Conservation (phyloP, 2,797 vertebrate species). For the Alcedo atthis region DNA sequence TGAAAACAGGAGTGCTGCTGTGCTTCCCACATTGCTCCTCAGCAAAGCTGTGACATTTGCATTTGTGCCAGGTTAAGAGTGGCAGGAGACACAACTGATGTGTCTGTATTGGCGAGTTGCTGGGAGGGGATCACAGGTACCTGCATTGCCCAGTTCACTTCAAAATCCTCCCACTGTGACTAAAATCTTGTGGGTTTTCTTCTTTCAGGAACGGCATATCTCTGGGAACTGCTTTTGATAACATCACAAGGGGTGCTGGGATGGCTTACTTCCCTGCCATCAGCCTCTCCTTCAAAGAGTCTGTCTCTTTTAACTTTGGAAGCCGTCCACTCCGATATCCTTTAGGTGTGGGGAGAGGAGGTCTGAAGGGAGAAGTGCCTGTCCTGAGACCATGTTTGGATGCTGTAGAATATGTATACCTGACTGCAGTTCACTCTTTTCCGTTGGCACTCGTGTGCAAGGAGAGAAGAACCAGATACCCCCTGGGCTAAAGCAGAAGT, state of each 20-base stretch:
- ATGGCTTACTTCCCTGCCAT: conserved; percentile 97
- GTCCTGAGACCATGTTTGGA: neutral
- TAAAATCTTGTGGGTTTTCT: neutral
- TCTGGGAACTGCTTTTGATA: conserved; percentile 91
- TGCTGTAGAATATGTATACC: neutral
- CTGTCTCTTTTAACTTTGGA: conserved; percentile 98
- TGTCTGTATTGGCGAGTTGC: neutral
- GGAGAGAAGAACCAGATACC: neutral
- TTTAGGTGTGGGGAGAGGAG: conserved; percentile 59
- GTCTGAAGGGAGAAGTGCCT: neutral
- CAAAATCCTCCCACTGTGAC: neutral
- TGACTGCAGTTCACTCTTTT: neutral
- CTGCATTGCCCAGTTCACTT: neutral
- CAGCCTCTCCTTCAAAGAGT: conserved; percentile 98
- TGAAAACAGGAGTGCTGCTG: neutral
- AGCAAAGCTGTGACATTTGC: neutral
- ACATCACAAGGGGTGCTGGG: conserved; percentile 90
- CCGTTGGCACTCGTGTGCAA: neutral
- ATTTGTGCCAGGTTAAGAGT: neutral
- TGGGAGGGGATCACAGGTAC: neutral
- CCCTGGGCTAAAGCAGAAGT: neutral
- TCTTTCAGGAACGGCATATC: conserved; percentile 90
- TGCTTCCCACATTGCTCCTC: neutral
- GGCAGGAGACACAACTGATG: neutral
- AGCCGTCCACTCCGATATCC: conserved; percentile 97